Evolutionary conservation across 2,888 invertebrate genomes (phyloP).

Genomic region (Helleia helle): DNA sequence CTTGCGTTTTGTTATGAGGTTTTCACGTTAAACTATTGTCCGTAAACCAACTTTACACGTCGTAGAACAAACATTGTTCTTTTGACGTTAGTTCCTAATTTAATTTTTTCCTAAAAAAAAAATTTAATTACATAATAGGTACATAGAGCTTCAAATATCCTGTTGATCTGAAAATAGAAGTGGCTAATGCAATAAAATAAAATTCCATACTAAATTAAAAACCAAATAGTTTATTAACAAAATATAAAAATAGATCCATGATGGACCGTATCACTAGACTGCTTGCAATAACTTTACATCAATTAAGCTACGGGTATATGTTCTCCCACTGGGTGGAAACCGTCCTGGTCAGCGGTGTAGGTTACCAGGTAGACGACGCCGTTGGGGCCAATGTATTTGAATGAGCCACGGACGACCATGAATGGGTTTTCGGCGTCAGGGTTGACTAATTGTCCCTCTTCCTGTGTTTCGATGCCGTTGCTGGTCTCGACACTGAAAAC

Average conservation of each 20-base stretch:
- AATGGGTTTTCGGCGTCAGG: slow-evolving; percentile 41
- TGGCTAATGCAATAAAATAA: too few species aligned
- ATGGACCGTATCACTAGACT: too few species aligned
- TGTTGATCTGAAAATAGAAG: too few species aligned
- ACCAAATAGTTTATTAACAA: neutral
- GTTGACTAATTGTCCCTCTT: slow-evolving; percentile 23
- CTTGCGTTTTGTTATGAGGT: too few species aligned
- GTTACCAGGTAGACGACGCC: slow-evolving; percentile 56
- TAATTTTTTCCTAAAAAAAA: too few species aligned
- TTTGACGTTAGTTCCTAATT: too few species aligned
- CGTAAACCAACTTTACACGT: too few species aligned
- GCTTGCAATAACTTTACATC: neutral
- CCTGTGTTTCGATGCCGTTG: slow-evolving; percentile 34
- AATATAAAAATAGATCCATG: neutral
- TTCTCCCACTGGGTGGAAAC: slow-evolving; percentile 61
- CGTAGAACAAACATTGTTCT: too few species aligned
- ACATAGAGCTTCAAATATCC: too few species aligned
- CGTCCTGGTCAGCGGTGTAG: slow-evolving; percentile 68
- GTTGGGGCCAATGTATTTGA: slow-evolving; percentile 54
- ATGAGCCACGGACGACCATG: slow-evolving; percentile 39
- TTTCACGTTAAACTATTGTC: too few species aligned
- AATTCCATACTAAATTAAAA: neutral
- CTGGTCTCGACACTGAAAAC: slow-evolving; percentile 37
- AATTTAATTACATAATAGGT: too few species aligned
- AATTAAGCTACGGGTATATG: slow-evolving; percentile 34